Conservation (phyloP, 2,797 vertebrate species). For the Coreius guichenoti region DNA sequence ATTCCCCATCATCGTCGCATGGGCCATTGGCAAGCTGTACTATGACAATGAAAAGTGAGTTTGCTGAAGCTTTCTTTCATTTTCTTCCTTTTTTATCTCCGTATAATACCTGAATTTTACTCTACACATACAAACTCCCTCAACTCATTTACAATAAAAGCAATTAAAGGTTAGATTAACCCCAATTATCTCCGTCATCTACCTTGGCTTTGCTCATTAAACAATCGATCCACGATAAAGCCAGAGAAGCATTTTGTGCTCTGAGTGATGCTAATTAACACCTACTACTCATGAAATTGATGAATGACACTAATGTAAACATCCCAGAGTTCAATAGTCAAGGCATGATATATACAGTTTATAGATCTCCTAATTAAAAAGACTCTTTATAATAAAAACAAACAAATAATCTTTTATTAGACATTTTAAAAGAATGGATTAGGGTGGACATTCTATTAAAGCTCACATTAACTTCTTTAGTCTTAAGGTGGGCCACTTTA, state of each 20-base stretch:
- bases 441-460: neutral
- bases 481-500: neutral
- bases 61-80: constrained; percentile 5
- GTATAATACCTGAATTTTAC: constrained; percentile 52
- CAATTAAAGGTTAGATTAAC: constrained; percentile 37
- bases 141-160: constrained; percentile 19
- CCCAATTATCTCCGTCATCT: constrained; percentile 38
- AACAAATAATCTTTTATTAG: neutral
- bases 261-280: neutral
- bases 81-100: constrained; percentile 5
- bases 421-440: neutral
- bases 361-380: neutral
- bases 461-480: neutral
- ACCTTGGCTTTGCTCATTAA: constrained; percentile 14
- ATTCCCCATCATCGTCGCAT: constrained; percentile 93
- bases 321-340: neutral
- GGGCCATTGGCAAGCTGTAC: constrained; percentile 96
- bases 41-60: constrained; percentile 98
- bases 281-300: neutral
- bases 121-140: neutral
- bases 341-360: neutral
- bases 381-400: neutral
- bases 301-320: constrained; percentile 8
- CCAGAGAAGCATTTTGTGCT: neutral
- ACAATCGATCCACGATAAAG: constrained; percentile 21